phyloP scores from a whole-genome alignment of 2,113 vertebrate species.

The Daubentonia madagascariensis region DNA sequence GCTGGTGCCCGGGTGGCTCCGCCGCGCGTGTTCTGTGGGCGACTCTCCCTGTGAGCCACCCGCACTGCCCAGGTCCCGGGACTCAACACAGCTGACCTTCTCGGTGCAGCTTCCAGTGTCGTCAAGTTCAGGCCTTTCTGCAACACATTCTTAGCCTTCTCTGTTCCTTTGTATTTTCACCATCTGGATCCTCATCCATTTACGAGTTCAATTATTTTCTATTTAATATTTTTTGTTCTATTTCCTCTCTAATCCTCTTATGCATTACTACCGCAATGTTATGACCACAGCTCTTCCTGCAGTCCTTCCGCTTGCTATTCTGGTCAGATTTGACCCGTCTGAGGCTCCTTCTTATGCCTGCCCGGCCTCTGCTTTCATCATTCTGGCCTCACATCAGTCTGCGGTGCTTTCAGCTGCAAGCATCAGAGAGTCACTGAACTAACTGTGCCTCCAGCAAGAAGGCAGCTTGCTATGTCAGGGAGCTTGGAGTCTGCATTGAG shows the following conservation, averaged over 20 bases:
- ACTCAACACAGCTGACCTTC: not conserved
- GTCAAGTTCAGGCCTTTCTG: no score
- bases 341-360: no score
- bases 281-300: not conserved
- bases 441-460: not conserved
- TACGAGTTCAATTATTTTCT: not conserved
- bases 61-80: accelerated
- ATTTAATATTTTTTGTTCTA: not conserved
- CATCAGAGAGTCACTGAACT: not conserved
- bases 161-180: not conserved
- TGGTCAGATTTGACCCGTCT: no score
- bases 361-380: not conserved
- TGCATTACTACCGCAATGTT: accelerated
- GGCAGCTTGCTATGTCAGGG: not conserved
- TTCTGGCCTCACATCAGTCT: accelerated
- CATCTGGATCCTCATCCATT: no score
- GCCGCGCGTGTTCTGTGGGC: accelerated
- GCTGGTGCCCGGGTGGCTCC: not conserved
- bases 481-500: not conserved
- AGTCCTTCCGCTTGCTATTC: not conserved
- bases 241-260: not conserved
- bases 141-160: no score
- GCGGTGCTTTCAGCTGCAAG: not conserved
- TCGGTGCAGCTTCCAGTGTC: not conserved
- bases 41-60: accelerated